Conservation (phyloP, 2,113 vertebrate genomes). For the Salvelinus alpinus region DNA sequence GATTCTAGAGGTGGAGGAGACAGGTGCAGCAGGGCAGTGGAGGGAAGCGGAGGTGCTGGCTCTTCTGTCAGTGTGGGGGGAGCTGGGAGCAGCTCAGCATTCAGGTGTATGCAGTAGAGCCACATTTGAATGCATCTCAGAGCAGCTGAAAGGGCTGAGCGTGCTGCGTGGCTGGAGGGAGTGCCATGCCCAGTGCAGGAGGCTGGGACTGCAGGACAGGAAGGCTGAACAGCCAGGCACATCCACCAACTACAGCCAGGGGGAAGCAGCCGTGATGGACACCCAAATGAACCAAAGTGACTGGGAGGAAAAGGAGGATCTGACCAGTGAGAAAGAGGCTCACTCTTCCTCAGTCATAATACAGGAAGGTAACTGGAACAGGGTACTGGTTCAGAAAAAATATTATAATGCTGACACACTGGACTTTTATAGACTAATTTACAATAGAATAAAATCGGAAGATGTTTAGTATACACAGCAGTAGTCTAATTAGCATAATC, state of each 20-base stretch:
- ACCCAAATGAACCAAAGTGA: conserved; percentile 47
- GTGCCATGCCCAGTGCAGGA: conserved; percentile 86
- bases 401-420: not conserved
- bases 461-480: not conserved
- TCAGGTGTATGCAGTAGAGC: conserved; percentile 85
- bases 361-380: conserved; percentile 70
- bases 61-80: conserved; percentile 85
- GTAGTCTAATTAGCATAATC: not conserved
- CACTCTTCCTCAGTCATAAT: conserved; percentile 52
- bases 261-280: conserved; percentile 74
- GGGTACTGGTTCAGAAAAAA: too few species aligned
- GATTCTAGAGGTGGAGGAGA: conserved; percentile 56
- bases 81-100: conserved; percentile 79
- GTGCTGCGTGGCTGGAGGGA: conserved; percentile 87
- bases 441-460: not conserved
- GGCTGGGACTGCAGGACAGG: conserved; percentile 85
- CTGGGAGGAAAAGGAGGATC: conserved; percentile 59
- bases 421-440: not conserved
- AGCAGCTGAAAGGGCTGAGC: conserved; percentile 84
- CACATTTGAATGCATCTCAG: conserved; percentile 87
- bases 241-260: conserved; percentile 79
- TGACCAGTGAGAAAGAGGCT: conserved; percentile 49
- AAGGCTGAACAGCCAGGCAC: conserved; percentile 66
- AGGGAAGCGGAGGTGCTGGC: conserved; percentile 82
- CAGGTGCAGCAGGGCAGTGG: conserved; percentile 62